These are phyloP conservation scores for Linyphia triangularis DNA, from an alignment of 2,888 invertebrate species.

Conservation along the genomic window DNA sequence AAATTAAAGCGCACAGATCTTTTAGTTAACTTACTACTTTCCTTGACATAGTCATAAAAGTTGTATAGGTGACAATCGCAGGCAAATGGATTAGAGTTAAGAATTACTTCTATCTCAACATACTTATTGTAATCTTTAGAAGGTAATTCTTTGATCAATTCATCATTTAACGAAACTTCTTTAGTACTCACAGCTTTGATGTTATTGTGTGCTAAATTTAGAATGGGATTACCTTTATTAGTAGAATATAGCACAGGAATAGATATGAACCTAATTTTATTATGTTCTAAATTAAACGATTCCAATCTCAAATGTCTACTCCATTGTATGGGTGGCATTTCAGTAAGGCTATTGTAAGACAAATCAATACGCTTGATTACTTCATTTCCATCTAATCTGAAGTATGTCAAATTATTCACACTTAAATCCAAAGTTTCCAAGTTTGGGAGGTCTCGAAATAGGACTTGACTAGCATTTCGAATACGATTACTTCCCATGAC, in stretches of 20 bases:
- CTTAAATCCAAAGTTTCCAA: slow-evolving; percentile 83
- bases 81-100: slow-evolving; percentile 64
- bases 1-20: slow-evolving; percentile 28
- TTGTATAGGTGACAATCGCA: slow-evolving; percentile 74
- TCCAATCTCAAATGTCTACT: slow-evolving; percentile 73
- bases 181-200: slow-evolving; percentile 54
- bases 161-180: slow-evolving; percentile 18
- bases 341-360: slow-evolving; percentile 84
- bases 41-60: slow-evolving; percentile 65
- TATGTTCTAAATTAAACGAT: slow-evolving; percentile 75
- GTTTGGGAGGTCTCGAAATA: slow-evolving; percentile 73
- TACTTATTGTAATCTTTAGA: slow-evolving; percentile 48
- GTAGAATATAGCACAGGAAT: slow-evolving; percentile 48
- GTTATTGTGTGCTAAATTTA: slow-evolving; percentile 60
- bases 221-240: slow-evolving; percentile 15
- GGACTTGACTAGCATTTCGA: slow-evolving; percentile 36
- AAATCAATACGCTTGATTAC: slow-evolving; percentile 87
- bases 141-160: slow-evolving; percentile 18
- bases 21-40: slow-evolving; percentile 17
- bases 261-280: slow-evolving; percentile 58
- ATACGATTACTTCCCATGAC: slow-evolving; percentile 60
- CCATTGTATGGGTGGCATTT: slow-evolving; percentile 82
- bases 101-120: slow-evolving; percentile 33
- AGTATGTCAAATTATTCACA: slow-evolving; percentile 84
- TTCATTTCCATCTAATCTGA: slow-evolving; percentile 85